Evolutionary conservation across 1,140 invertebrate genomes (phyloP).

Genomic region (Penaeus chinensis): DNA sequence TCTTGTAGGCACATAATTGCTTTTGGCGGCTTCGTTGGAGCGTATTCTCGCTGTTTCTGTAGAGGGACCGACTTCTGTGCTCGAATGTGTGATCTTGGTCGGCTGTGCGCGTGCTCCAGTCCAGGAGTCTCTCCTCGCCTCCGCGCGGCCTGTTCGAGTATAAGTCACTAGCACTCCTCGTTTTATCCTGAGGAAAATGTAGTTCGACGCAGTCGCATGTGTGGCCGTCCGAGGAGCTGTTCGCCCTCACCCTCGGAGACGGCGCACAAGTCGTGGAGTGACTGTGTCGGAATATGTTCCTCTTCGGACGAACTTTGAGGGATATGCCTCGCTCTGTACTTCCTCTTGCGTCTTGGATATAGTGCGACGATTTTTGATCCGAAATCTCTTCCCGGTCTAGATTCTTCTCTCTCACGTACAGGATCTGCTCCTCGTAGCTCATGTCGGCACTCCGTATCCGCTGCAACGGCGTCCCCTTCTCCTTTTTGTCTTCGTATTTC

Average conservation of each 20-base stretch:
- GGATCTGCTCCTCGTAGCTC: too few species aligned
- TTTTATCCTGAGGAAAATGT: background rate
- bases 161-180: background rate
- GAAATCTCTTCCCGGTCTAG: too few species aligned
- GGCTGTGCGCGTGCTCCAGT: background rate
- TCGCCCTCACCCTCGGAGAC: background rate
- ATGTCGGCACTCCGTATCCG: too few species aligned
- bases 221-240: too few species aligned
- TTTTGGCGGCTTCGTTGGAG: background rate
- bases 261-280: background rate
- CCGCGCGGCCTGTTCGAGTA: background rate
- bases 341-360: too few species aligned
- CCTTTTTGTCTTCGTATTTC: too few species aligned
- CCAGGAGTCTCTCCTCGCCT: background rate
- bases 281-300: background rate
- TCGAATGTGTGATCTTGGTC: background rate
- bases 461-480: too few species aligned
- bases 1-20: slow-evolving; percentile 24
- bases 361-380: too few species aligned
- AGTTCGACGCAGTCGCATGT: too few species aligned
- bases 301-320: too few species aligned
- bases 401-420: too few species aligned
- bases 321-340: too few species aligned
- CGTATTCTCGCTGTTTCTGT: background rate
- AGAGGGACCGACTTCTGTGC: slow-evolving; percentile 5